phyloP scores from a whole-genome alignment of 2,797 vertebrate species.

The Taenioides sp. region DNA sequence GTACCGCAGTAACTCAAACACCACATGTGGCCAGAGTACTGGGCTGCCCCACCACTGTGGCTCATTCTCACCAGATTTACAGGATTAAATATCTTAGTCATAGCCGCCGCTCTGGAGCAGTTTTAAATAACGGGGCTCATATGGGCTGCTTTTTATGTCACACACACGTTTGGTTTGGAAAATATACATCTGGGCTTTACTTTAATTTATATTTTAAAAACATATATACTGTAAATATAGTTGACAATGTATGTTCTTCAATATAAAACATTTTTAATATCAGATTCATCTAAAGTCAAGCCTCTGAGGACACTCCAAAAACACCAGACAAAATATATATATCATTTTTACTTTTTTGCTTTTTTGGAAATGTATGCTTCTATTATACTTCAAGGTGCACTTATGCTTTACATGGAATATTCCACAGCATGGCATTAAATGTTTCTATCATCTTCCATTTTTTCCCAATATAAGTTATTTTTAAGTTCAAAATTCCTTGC shows the following conservation, averaged over 20 bases:
- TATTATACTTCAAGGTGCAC: no score
- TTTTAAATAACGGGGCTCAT: neutral
- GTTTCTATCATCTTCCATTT: no score
- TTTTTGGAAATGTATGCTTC: no score
- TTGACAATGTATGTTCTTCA: neutral
- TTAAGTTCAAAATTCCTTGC: no score
- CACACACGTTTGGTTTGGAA: neutral
- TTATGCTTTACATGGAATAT: no score
- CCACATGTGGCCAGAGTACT: conserved; percentile 32
- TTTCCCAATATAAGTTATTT: no score
- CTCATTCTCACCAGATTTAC: conserved; percentile 33
- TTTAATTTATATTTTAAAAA: neutral
- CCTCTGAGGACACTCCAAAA: no score
- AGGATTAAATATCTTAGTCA: conserved; percentile 27
- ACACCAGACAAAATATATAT: no score
- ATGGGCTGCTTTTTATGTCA: neutral
- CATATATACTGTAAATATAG: neutral
- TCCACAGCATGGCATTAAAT: no score
- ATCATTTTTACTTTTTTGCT: no score
- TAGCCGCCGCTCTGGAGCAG: neutral
- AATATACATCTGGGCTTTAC: neutral
- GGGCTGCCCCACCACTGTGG: conserved; percentile 31
- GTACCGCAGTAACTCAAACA: conserved; percentile 42
- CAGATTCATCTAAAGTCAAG: no score
- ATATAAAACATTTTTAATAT: no score